Evolutionary conservation across 2,113 vertebrate species (phyloP).

Genomic region (Prionailurus viverrinus): DNA sequence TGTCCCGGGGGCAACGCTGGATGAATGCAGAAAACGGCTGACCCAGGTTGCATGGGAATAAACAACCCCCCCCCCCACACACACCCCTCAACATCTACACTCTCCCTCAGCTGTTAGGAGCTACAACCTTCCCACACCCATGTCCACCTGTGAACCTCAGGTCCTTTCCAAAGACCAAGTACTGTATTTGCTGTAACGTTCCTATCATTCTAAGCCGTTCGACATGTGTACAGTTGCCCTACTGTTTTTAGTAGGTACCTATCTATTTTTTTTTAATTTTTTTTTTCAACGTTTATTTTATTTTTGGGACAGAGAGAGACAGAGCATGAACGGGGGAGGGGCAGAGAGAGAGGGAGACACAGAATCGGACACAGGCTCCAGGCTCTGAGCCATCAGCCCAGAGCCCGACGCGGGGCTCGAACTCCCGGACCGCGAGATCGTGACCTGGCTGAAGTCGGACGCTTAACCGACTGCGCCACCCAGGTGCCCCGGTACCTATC

Average conservation of each 20-base stretch:
- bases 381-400: no score
- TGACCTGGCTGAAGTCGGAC: no score
- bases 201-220: background rate
- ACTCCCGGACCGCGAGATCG: no score
- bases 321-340: no score
- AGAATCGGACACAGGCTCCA: no score
- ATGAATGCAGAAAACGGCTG: background rate
- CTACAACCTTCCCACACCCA: background rate
- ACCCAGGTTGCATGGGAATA: background rate
- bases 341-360: no score
- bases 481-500: background rate
- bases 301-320: no score
- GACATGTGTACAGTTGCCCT: fast-evolving
- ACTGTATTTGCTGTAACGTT: background rate
- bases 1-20: background rate
- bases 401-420: no score
- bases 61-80: background rate
- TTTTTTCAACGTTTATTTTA: no score
- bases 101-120: background rate
- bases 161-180: background rate
- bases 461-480: no score
- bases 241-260: background rate
- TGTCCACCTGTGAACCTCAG: background rate
- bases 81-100: background rate
- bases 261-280: background rate